A percentile compares a stretch with the other conserved stretches of the same genome.
Conservation (phyloP, 2,888 invertebrate species). For the Leptarthrus brevirostris region DNA sequence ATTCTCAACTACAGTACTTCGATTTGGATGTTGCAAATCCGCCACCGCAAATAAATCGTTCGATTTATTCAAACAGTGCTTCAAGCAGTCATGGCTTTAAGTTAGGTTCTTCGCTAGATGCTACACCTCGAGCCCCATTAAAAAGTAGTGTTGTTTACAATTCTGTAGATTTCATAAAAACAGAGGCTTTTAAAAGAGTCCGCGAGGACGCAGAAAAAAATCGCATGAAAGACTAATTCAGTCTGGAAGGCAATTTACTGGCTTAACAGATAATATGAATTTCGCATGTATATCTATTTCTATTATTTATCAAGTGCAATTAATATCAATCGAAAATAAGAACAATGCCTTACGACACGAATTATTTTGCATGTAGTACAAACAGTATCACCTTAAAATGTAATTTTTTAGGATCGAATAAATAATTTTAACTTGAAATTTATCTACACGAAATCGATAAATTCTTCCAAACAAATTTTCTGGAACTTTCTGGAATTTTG, state of each 20-base stretch:
- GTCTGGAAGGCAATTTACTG: no score
- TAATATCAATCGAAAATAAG: constrained; percentile 8
- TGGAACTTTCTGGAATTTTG: constrained; percentile 11
- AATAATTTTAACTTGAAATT: background rate
- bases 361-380: constrained; percentile 36
- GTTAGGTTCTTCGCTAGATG: constrained; percentile 61
- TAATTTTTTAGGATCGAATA: background rate
- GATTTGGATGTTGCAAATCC: constrained; percentile 79
- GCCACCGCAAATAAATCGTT: constrained; percentile 56
- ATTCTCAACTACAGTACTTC: constrained; percentile 77
- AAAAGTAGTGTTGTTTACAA: constrained; percentile 79
- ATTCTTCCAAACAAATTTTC: constrained; percentile 4
- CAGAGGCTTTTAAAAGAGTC: constrained; percentile 90
- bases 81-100: constrained; percentile 57
- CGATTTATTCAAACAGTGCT: constrained; percentile 48
- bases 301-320: constrained; percentile 40
- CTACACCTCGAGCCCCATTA: constrained; percentile 66
- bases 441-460: background rate
- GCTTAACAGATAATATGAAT: background rate
- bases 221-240: constrained; percentile 60
- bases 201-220: constrained; percentile 82
- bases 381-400: constrained; percentile 7
- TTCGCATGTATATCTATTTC: background rate
- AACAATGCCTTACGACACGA: constrained; percentile 28
- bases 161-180: constrained; percentile 93